Conservation (phyloP, 2,113 vertebrate genomes). For the Barnardius zonarius region DNA sequence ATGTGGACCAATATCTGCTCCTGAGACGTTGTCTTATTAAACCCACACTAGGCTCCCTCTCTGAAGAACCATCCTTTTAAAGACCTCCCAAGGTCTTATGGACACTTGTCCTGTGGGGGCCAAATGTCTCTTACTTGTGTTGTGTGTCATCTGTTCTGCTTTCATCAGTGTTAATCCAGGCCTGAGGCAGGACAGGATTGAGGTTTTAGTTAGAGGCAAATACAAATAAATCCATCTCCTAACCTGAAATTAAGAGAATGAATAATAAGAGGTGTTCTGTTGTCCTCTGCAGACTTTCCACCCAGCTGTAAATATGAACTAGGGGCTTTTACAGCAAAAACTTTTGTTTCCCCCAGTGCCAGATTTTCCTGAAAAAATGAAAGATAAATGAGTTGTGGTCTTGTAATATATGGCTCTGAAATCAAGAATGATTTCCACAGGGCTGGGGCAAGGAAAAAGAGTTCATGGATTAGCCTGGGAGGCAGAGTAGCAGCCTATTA, state of each 20-base stretch:
- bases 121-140: not conserved
- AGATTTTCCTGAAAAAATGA: not conserved
- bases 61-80: not conserved
- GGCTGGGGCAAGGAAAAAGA: slow-evolving; percentile 2
- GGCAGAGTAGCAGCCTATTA: slow-evolving; percentile 34
- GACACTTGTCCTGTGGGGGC: rapidly evolving
- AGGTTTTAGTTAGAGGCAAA: not conserved
- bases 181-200: not conserved
- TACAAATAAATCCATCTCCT: not conserved
- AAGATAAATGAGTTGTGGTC: not conserved
- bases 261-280: not conserved
- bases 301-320: not conserved
- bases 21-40: not conserved
- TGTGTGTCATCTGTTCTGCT: not conserved
- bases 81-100: not conserved
- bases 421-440: slow-evolving; percentile 26
- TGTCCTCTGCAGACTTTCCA: not conserved
- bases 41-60: rapidly evolving
- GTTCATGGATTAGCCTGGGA: slow-evolving; percentile 35
- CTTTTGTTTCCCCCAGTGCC: not conserved
- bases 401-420: not conserved
- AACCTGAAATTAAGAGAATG: not conserved
- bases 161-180: rapidly evolving
- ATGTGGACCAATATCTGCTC: not conserved
- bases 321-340: not conserved